Percentiles rank a stretch among this genome's conserved stretches.
Conservation (phyloP, 2,113 vertebrate species). For the Zeus faber region DNA sequence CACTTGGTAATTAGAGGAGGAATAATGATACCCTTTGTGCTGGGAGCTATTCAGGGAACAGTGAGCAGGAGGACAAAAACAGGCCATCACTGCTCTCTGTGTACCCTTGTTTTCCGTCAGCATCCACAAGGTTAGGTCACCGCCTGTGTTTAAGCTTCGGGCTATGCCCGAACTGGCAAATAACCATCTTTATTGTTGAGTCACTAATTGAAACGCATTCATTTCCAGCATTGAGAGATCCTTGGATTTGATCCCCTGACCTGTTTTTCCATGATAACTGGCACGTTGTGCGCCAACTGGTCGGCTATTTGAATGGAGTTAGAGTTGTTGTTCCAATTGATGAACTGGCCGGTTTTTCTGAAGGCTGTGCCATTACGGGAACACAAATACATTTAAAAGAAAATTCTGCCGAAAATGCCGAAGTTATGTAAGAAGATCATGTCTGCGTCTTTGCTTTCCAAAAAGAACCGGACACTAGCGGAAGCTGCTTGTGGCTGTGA, state of each 20-base stretch:
- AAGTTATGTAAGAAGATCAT: no score
- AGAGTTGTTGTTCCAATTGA: background rate
- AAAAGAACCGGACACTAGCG: background rate
- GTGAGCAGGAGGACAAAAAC: slow-evolving; percentile 51
- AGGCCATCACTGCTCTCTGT: slow-evolving; percentile 37
- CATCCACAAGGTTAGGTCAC: slow-evolving; percentile 44
- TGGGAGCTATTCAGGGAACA: slow-evolving; percentile 64
- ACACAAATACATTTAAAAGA: background rate
- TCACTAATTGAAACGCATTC: slow-evolving; percentile 39
- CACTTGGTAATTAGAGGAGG: slow-evolving; percentile 66
- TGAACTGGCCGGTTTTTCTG: background rate
- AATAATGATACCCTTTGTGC: slow-evolving; percentile 72
- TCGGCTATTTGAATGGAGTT: background rate
- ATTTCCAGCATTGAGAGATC: no score
- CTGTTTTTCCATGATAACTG: slow-evolving; percentile 28
- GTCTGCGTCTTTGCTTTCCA: background rate
- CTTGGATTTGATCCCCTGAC: slow-evolving; percentile 57
- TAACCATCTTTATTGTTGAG: no score
- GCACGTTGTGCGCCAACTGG: background rate
- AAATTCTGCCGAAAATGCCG: no score
- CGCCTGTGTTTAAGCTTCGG: slow-evolving; percentile 40
- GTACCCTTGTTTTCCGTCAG: slow-evolving; percentile 54
- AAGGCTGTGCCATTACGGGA: background rate
- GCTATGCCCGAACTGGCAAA: no score
- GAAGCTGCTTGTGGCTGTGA: background rate